Conservation (phyloP, 2,888 invertebrate genomes). For the Lasioglossum figueresi region DNA sequence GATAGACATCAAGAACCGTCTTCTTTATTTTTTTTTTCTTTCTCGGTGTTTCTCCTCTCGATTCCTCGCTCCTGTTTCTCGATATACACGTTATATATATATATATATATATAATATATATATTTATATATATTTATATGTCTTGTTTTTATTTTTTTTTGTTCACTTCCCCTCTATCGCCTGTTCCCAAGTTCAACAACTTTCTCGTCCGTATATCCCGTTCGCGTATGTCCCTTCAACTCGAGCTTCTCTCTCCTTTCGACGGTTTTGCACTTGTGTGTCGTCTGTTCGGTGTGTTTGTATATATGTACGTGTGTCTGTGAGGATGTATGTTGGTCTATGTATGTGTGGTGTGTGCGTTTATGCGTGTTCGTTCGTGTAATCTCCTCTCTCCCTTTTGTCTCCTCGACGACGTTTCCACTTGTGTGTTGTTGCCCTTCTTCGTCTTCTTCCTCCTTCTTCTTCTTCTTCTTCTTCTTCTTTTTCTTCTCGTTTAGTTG, state of each 20-base stretch:
- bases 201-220: conserved; percentile 23
- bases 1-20: conserved; percentile 53
- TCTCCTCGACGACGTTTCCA: conserved; percentile 24
- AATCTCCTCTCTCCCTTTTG: background rate
- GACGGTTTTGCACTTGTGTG: conserved; percentile 13
- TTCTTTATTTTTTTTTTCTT: conserved; percentile 1
- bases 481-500: background rate
- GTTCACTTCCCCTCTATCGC: conserved; percentile 1
- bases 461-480: background rate
- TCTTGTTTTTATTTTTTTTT: background rate
- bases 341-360: background rate
- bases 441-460: background rate
- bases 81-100: background rate
- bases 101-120: background rate
- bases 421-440: conserved; percentile 31
- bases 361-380: no score
- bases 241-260: conserved; percentile 33
- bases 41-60: background rate
- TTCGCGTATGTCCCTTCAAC: conserved; percentile 38
- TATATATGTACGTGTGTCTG: background rate
- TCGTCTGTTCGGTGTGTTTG: background rate
- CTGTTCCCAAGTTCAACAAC: conserved; percentile 26
- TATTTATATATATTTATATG: background rate
- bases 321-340: background rate
- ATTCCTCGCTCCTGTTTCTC: conserved; percentile 24